A percentile compares a stretch with the other conserved stretches of the same genome.
Evolutionary conservation across 1,140 invertebrate species (phyloP).

Genomic region (Drosophila fuyamai): DNA sequence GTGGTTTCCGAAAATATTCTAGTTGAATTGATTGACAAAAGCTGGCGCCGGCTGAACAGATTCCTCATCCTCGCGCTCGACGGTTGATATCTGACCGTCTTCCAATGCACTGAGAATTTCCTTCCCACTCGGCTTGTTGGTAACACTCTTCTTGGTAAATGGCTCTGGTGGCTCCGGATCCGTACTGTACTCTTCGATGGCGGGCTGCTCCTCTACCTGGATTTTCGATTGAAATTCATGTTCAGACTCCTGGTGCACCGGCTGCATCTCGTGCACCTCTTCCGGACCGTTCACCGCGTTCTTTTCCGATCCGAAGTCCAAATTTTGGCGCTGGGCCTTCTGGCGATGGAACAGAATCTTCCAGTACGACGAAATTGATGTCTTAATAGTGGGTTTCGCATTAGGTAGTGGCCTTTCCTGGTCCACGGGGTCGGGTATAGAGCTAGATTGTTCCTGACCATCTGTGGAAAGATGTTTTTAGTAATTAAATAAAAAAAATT

Average conservation of each 20-base stretch:
- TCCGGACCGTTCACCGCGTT: background rate
- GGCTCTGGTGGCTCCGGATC: background rate
- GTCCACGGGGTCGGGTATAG: background rate
- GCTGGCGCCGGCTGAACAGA: background rate
- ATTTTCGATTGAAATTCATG: background rate
- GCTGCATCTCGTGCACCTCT: conserved; percentile 15
- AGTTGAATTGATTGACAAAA: background rate
- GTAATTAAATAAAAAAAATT: background rate
- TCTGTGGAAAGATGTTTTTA: conserved; percentile 15
- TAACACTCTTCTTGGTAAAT: background rate
- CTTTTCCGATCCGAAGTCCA: background rate
- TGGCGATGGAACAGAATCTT: conserved; percentile 59
- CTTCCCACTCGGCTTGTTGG: background rate
- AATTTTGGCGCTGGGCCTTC: conserved; percentile 28
- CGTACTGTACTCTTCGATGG: background rate
- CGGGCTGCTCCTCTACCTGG: conserved; percentile 4
- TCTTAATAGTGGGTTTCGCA: conserved; percentile 41
- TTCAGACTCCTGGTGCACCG: conserved; percentile 23
- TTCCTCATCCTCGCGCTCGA: background rate
- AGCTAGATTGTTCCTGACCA: background rate
- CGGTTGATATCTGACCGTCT: background rate
- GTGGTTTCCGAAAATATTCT: background rate
- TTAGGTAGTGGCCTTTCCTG: conserved; percentile 26
- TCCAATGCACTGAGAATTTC: background rate
- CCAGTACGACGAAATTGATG: conserved; percentile 63